phyloP scores from a whole-genome alignment of 2,888 invertebrate genomes.

The Scaptodrosophila latifasciaeformis region DNA sequence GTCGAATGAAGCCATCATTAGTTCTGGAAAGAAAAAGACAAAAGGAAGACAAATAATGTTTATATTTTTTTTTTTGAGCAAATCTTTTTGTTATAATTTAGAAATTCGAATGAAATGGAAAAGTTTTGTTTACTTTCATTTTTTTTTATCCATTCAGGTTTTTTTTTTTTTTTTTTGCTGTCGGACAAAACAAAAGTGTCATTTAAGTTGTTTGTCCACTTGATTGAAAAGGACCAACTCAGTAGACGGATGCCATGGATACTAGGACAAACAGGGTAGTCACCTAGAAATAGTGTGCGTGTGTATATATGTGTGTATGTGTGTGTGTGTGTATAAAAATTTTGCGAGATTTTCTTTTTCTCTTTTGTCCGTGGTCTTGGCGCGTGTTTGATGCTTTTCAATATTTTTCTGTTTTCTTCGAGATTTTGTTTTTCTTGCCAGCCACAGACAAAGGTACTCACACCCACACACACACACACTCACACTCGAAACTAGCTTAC shows the following conservation, averaged over 20 bases:
- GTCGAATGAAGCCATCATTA: conserved; percentile 74
- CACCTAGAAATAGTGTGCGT: too few species aligned
- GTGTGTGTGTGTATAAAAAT: too few species aligned
- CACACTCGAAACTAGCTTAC: too few species aligned
- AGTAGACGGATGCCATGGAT: too few species aligned
- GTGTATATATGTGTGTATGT: too few species aligned
- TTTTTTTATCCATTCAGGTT: too few species aligned
- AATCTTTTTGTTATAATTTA: too few species aligned
- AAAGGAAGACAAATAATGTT: too few species aligned
- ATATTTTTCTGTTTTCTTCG: conserved; percentile 15
- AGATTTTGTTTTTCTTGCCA: conserved; percentile 39
- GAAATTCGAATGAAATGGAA: too few species aligned
- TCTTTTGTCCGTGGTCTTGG: conserved; percentile 2
- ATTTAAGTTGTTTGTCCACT: conserved; percentile 52
- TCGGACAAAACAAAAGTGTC: conserved; percentile 31
- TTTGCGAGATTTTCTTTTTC: conserved; percentile 35
- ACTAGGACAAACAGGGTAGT: too few species aligned
- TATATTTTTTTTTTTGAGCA: too few species aligned
- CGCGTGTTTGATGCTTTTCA: conserved; percentile 34
- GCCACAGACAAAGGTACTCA: conserved; percentile 12
- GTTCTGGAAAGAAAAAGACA: conserved; percentile 54
- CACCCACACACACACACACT: not conserved
- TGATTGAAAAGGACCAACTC: conserved; percentile 56
- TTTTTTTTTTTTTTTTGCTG: not conserved
- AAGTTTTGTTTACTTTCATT: conserved; percentile 1